phyloP scores from a whole-genome alignment of 2,888 invertebrate species.

The Drosophila borborema region DNA sequence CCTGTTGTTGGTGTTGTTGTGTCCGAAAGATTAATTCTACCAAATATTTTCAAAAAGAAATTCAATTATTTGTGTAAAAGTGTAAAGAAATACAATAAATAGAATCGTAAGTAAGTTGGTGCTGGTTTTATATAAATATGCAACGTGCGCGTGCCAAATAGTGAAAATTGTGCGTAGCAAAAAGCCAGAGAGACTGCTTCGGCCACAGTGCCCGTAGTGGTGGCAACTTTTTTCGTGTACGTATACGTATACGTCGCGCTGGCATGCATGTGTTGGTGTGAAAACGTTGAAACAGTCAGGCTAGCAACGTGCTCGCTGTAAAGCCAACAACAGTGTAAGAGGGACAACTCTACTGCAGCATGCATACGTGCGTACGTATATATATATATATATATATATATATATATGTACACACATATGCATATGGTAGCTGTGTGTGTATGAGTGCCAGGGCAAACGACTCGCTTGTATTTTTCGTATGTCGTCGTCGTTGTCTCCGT shows the following conservation, averaged over 20 bases:
- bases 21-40: conserved; percentile 52
- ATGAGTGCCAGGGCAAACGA: conserved; percentile 75
- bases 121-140: conserved; percentile 21
- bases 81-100: conserved; percentile 47
- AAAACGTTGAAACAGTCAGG: conserved; percentile 72
- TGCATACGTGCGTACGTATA: conserved; percentile 9
- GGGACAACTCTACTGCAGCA: conserved; percentile 50
- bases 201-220: conserved; percentile 56
- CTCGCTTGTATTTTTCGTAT: conserved; percentile 71
- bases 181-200: conserved; percentile 52
- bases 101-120: conserved; percentile 64
- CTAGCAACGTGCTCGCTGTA: conserved; percentile 74
- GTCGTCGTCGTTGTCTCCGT: conserved; percentile 50
- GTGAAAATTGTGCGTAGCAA: conserved; percentile 61
- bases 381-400: not conserved
- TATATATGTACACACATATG: conserved; percentile 4
- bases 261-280: conserved; percentile 62
- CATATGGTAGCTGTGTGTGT: conserved; percentile 31
- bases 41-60: conserved; percentile 48
- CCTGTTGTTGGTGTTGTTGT: conserved; percentile 61
- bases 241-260: conserved; percentile 42
- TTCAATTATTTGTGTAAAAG: conserved; percentile 45
- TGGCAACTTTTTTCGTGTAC: conserved; percentile 61
- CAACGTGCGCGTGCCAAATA: conserved; percentile 38
- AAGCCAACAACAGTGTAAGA: conserved; percentile 47